phyloP scores from a whole-genome alignment of 2,113 vertebrate species.

The Cygnus atratus region DNA sequence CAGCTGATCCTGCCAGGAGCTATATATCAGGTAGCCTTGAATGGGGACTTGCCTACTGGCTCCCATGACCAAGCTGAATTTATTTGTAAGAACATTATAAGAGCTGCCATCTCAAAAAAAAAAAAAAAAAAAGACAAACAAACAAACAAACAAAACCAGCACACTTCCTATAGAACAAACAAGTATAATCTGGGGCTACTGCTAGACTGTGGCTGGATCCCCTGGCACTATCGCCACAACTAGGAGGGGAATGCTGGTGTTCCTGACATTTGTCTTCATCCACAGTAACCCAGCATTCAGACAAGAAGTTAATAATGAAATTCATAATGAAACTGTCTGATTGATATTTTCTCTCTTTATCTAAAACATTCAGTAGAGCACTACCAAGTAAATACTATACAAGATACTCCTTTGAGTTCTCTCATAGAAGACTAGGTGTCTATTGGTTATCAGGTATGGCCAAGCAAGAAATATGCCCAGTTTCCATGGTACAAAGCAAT shows the following conservation, averaged over 20 bases:
- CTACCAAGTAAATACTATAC: not conserved
- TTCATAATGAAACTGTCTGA: accelerated
- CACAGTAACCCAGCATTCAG: not conserved
- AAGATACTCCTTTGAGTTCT: not conserved
- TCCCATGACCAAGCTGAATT: not conserved
- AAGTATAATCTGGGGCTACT: not conserved
- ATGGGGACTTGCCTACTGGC: accelerated
- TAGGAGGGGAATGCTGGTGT: not conserved
- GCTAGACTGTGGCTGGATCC: not conserved
- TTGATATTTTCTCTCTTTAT: not conserved
- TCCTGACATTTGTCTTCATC: not conserved
- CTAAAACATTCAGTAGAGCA: not conserved
- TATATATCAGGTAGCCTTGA: not conserved
- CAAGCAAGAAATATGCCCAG: not conserved
- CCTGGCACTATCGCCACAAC: too few species aligned
- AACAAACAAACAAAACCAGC: not conserved
- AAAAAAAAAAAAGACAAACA: too few species aligned
- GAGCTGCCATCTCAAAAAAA: not conserved
- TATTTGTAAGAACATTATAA: not conserved
- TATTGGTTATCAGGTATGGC: not conserved
- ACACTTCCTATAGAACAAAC: not conserved
- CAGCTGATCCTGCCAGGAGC: not conserved
- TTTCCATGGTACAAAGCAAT: not conserved
- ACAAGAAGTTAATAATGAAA: not conserved
- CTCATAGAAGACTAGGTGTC: not conserved